Conservation (phyloP, 2,797 vertebrate species). For the Ciconia nigra region DNA sequence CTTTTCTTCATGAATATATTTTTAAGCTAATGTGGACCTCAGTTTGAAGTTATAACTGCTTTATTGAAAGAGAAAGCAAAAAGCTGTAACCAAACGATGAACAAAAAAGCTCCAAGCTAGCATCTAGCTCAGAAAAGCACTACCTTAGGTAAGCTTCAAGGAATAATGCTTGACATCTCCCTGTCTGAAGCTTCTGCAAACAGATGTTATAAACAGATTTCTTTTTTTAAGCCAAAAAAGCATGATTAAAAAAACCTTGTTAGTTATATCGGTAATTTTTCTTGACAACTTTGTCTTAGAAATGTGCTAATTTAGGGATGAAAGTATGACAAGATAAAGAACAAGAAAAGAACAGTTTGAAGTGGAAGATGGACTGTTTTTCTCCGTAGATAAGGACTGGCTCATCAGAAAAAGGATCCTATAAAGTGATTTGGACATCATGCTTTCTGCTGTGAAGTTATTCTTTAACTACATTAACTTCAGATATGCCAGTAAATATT, state of each 20-base stretch:
- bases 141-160: neutral
- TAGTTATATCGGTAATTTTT: neutral
- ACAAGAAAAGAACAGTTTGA: neutral
- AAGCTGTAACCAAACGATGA: neutral
- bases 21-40: neutral
- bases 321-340: slow-evolving; percentile 17
- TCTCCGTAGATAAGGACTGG: neutral
- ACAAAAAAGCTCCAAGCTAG: neutral
- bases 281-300: slow-evolving; percentile 33
- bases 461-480: neutral
- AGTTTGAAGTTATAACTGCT: neutral
- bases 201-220: slow-evolving; percentile 23
- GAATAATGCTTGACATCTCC: neutral
- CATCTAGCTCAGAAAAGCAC: neutral
- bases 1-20: neutral
- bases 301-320: slow-evolving; percentile 43
- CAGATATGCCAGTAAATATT: neutral
- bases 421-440: neutral
- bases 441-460: neutral
- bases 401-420: neutral
- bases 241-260: neutral
- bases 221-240: neutral
- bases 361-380: neutral
- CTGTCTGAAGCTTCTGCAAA: neutral
- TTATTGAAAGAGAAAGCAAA: neutral